Conservation (phyloP, 1,140 invertebrate species). For the Streblospio benedicti region DNA sequence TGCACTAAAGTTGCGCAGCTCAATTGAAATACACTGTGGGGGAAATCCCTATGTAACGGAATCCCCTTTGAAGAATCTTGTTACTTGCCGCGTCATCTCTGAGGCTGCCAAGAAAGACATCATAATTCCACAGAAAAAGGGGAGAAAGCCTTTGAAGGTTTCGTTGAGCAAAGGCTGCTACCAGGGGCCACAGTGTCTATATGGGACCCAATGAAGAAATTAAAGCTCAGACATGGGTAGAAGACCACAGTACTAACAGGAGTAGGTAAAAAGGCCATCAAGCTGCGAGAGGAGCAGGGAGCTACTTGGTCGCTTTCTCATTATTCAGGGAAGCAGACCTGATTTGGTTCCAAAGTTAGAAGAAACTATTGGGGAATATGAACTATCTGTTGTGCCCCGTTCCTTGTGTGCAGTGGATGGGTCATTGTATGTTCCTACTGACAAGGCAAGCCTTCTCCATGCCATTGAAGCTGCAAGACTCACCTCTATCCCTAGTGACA, state of each 20-base stretch:
- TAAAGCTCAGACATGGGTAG: neutral
- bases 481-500: too few relatives aligned
- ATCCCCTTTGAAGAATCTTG: neutral
- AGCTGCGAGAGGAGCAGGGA: constrained; percentile 3
- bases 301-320: neutral
- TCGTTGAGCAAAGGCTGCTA: constrained; percentile 2
- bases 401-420: neutral
- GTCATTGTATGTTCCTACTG: neutral
- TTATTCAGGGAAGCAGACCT: constrained; percentile 1
- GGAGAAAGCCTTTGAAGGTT: neutral
- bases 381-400: neutral
- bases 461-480: neutral
- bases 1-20: neutral
- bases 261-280: neutral
- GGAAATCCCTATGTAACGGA: neutral
- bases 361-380: neutral
- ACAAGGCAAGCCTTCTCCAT: neutral
- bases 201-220: constrained; percentile 4
- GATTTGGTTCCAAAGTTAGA: neutral
- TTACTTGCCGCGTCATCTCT: neutral
- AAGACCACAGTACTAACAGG: neutral
- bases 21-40: neutral
- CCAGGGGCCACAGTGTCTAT: neutral
- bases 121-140: neutral
- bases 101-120: neutral